phyloP scores from a whole-genome alignment of 2,797 vertebrate species.

The Hydrocynus forskahlii region DNA sequence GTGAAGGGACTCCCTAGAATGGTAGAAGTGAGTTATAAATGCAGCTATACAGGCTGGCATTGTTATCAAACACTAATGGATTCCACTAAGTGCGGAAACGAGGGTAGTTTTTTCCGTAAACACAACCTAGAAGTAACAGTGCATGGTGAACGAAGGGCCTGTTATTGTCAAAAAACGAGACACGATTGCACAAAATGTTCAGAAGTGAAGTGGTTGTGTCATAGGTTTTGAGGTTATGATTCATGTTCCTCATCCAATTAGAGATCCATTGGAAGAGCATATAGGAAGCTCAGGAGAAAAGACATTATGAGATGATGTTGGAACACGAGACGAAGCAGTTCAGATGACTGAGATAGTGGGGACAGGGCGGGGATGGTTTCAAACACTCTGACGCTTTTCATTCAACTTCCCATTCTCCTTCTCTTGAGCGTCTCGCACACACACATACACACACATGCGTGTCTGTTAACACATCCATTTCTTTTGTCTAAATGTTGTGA shows the following conservation, averaged over 20 bases:
- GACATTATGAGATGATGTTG: background rate
- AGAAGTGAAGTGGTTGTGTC: background rate
- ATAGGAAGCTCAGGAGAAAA: background rate
- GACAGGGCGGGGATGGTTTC: background rate
- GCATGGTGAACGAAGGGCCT: background rate
- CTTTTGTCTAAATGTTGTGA: conserved; percentile 2
- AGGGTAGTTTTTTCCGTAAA: conserved; percentile 35
- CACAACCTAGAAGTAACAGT: conserved; percentile 24
- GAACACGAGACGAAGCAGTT: background rate
- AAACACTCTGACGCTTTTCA: background rate
- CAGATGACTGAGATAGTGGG: background rate
- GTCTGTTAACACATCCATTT: background rate
- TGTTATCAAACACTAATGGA: conserved; percentile 43
- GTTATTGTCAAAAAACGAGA: background rate
- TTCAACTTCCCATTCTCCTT: conserved; percentile 6
- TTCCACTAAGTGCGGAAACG: conserved; percentile 34
- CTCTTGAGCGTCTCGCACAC: background rate
- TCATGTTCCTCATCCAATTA: background rate
- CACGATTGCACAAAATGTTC: background rate
- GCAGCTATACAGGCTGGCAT: background rate
- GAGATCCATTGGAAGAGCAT: background rate
- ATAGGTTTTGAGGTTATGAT: background rate
- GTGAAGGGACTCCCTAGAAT: background rate
- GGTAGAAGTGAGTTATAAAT: background rate
- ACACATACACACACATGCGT: background rate